Evolutionary conservation across 2,888 invertebrate genomes (phyloP), one percentile per base, ranked within the genome.

Genomic region (Ischnus inquisitorius): DNA sequence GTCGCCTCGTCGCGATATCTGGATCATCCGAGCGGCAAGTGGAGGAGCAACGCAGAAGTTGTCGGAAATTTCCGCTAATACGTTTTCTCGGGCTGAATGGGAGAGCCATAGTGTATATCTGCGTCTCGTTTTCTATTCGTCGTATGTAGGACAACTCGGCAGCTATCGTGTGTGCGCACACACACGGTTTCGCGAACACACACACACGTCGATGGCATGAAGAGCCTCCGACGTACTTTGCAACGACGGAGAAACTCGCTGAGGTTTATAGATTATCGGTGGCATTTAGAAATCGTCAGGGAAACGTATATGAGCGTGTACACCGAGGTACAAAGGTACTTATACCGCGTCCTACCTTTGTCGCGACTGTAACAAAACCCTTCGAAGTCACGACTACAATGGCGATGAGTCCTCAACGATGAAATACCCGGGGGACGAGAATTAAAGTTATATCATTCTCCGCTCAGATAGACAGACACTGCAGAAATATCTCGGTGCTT

Each of bases 41-140:
- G 57, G 67, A 65, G 48, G 64, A 51, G 62, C 39, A 69, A 71
- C 67, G 72, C 57, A 54, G 69, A 80, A 80, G 79, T 83, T 83
- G 83, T 80, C 76, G 77, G 80, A 83, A 79, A 83, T 83, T 83
- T 83, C 83, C 83, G 83, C 80, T 83, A 83, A 83, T 83, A 79
- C 76, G 83, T 80, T 83, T 83, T 83, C 79, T 77, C 77, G 76
- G 54, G 68, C 62, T 83, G 79, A 83, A 83, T 83, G 68, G 79
- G 46, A n/a, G 25, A 60, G 57, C 57, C 28, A 25, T 28, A 79
- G 76, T 76, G 75, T 83, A 80, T 83, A 76, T 80, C 64, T 46
- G 6, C 72, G 71, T 77, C 62, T 80, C 80, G 69, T 83, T 83
- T 34, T 77, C 76, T 80, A 67, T 48, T 51, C 51, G 51, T 54